Evolutionary conservation across 2,113 vertebrate genomes (phyloP).

Genomic region (Corythoichthys intestinalis): DNA sequence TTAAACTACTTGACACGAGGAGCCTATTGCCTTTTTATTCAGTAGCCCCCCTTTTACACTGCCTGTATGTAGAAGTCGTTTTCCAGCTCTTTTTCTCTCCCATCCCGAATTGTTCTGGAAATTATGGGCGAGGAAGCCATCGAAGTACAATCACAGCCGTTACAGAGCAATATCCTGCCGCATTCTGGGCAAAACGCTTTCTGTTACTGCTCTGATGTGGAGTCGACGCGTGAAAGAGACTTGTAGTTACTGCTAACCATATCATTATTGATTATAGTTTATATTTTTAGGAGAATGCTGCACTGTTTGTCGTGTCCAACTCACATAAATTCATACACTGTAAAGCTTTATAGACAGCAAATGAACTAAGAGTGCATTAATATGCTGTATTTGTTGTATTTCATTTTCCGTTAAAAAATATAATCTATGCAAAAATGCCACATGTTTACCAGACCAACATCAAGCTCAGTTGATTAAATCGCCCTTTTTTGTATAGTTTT

Average conservation of each 20-base stretch:
- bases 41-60: background rate
- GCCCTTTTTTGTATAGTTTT: background rate
- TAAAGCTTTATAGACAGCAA: conserved; percentile 29
- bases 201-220: background rate
- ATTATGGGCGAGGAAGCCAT: background rate
- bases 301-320: background rate
- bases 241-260: background rate
- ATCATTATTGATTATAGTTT: background rate
- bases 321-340: conserved; percentile 4
- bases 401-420: conserved; percentile 18
- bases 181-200: background rate
- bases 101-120: background rate
- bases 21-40: background rate
- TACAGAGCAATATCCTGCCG: background rate
- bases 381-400: conserved; percentile 11
- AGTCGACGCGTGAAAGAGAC: background rate
- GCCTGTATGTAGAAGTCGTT: background rate
- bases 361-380: conserved; percentile 9
- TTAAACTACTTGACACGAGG: conserved; percentile 1
- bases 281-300: conserved; percentile 1
- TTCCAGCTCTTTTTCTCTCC: background rate
- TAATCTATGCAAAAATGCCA: conserved; percentile 58
- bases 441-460: conserved; percentile 36
- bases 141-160: background rate
- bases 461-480: conserved; percentile 11